phyloP scores from a whole-genome alignment of 2,113 vertebrate species.

The Narcine bancroftii region DNA sequence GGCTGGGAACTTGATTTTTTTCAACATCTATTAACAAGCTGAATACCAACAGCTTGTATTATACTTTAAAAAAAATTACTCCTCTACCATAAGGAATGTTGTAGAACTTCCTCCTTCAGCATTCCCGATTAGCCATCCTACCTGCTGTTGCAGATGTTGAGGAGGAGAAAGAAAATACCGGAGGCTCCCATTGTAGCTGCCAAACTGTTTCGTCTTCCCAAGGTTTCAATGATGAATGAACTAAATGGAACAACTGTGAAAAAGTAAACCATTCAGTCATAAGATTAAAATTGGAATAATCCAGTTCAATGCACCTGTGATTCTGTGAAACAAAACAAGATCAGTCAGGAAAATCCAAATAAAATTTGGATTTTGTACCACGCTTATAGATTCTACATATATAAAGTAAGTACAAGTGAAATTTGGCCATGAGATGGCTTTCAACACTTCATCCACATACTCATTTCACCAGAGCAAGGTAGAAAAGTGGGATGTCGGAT shows the following conservation, averaged over 20 bases:
- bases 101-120: neutral
- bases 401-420: neutral
- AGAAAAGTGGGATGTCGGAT: too few relatives aligned
- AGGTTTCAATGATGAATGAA: slow-evolving; percentile 69
- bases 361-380: neutral
- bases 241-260: slow-evolving; percentile 78
- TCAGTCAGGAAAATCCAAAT: neutral
- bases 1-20: too few relatives aligned
- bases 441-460: neutral
- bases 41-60: too few relatives aligned
- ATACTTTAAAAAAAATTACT: too few relatives aligned
- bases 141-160: slow-evolving; percentile 83
- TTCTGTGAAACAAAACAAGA: neutral
- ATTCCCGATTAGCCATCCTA: slow-evolving; percentile 44
- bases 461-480: neutral
- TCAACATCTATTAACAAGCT: too few relatives aligned
- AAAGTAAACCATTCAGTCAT: neutral
- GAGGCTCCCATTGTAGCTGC: slow-evolving; percentile 69
- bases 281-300: neutral
- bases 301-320: neutral
- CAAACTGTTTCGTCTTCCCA: slow-evolving; percentile 70
- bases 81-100: neutral
- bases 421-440: neutral
- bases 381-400: neutral
- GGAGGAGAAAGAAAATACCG: slow-evolving; percentile 73